Base-by-base conservation (phyloP, 2,113 vertebrate genomes). In the Copsychus sechellarum region DNA sequence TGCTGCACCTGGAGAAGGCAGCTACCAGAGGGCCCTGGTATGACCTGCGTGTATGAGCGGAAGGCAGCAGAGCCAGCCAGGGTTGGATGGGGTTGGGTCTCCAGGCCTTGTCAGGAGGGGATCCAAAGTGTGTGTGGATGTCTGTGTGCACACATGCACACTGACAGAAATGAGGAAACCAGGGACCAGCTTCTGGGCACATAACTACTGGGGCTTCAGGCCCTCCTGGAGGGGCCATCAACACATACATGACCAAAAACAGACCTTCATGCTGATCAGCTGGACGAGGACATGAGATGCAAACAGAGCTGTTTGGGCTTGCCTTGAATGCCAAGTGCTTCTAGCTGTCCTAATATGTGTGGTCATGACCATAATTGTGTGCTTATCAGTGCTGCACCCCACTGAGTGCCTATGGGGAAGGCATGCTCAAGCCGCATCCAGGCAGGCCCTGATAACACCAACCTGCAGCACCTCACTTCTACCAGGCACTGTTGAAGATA, bases 191-290 rank as follows among this genome's bases (percentile, higher is more conserved):
- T 76, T 17, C 26, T 29, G 33, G 6, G 11, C 25, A 38, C 3
- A 3, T 8, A 57, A 24, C 24, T 51, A 28, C 79, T 38, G 42
- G 23, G 16, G n/a, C 6, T 11, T 29, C 26, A 33, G 47, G 8
- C 56, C 4, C n/a, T 51, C 24, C 53, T 36, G 22, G 33, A 40
- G 11, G 16, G 14, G 7, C 34, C 2, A 1, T 40, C 19, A 36
- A 19, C 0, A 0, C 7, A 3, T 28, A 1, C 18, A 6, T 21
- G 8, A 34, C 51, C n/a, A 58, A 12, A 14, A 80, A 45, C 1
- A 1, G 64, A 72, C 29, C 48, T 76, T 54, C 40, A 50, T 23
- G 23, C 29, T 85, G 28, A 71, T 45, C 34, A 60, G 11, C 20
- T 9, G 5, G 33, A 21, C 3, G 0, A 16, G 38, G 6, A 11